phyloP scores from a whole-genome alignment of 2,113 vertebrate species.

The Cavia porcellus region DNA sequence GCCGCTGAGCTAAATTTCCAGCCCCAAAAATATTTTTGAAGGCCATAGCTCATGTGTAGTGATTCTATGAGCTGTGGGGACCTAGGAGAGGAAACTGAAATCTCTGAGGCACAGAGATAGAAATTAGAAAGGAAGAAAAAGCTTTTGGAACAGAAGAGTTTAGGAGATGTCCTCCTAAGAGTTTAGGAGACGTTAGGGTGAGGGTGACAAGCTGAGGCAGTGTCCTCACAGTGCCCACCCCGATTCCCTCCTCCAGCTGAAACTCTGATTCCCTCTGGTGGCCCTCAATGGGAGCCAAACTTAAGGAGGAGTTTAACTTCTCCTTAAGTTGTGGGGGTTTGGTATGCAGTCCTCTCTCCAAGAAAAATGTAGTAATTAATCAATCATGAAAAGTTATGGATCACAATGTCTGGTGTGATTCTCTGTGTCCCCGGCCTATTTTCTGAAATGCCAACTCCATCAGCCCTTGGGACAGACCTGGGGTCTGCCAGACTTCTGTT shows the following conservation, averaged over 20 bases:
- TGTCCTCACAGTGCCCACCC: accelerated
- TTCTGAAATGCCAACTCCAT: background rate
- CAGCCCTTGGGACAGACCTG: background rate
- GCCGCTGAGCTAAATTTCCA: no score
- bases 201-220: background rate
- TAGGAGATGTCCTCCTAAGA: background rate
- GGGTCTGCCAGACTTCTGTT: background rate
- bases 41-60: background rate
- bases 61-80: background rate
- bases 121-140: background rate
- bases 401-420: background rate
- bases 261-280: background rate
- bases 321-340: background rate
- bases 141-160: background rate
- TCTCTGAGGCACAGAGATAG: background rate
- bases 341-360: background rate
- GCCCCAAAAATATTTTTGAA: constrained; percentile 19
- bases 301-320: no score
- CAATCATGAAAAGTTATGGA: background rate
- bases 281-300: no score
- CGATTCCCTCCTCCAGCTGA: background rate
- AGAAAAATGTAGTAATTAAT: constrained; percentile 1
- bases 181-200: background rate
- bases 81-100: background rate
- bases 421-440: background rate